Base-by-base conservation (phyloP, 2,888 invertebrate genomes). In the Sinhomidia bicolor region DNA sequence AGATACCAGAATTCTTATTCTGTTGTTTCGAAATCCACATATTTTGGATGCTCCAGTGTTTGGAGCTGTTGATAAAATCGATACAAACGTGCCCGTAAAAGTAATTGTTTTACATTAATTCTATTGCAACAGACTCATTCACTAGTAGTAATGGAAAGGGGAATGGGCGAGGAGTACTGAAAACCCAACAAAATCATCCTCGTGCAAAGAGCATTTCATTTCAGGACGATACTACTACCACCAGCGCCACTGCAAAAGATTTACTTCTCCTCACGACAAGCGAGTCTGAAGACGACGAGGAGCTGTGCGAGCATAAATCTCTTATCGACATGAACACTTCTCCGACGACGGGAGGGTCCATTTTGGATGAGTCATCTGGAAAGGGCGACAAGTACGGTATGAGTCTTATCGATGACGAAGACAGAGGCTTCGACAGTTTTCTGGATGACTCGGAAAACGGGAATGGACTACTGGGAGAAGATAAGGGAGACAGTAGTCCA, bases 381-480 rank as follows among this genome's bases (percentile, higher is more conserved):
- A 29, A 32, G 32, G 65, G 36, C 36, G 65, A 65, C n/a, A 65
- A 65, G 65, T 65, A 65, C 7, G 20, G 57, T 17, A 85, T 14
- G 82, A 88, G 74, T 86, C 68, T 80, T 76, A 88, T 78, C 76
- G 88, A 82, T 57, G 90, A 90, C 32, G 90, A 91, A 20, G 91
- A 91, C 44, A 88, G 91, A 26, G 90, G 89, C 9, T 91, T 91
- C 51, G 90, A 91, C 41, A 90, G 89, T 60, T 90, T 90, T 62
- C 74, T 90, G 62, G 91, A 90, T 41, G 89, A 85, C 10, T 85
- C 88, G 23, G 87, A 88, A 54, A 83, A 85, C 26, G 44, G 82
- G 80, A 20, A 62, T 65, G 29, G 81, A 68, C n/a, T n/a, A n/a
- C n/a, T n/a, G 3, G 60, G 65, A 57, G 84, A 68, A 5, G n/a